phyloP scores from a whole-genome alignment of 2,113 vertebrate genomes.

The Cariama cristata region DNA sequence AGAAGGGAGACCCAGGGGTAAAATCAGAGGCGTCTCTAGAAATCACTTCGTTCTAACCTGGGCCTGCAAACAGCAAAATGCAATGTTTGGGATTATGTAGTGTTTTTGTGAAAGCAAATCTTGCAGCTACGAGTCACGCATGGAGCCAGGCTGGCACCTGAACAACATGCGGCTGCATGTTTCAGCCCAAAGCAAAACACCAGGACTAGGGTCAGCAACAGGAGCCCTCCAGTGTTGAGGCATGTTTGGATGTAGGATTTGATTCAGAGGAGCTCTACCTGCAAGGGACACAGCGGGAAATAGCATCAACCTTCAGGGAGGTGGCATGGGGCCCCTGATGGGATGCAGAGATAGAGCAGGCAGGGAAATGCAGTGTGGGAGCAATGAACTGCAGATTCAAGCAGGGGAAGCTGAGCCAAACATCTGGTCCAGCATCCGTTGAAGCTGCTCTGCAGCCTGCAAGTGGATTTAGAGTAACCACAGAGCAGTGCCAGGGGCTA shows the following conservation, averaged over 20 bases:
- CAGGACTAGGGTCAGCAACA: not conserved
- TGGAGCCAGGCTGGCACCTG: not conserved
- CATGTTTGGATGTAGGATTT: not conserved
- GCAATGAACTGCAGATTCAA: not conserved
- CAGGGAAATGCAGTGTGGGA: not conserved
- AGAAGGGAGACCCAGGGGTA: not conserved
- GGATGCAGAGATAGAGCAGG: not conserved
- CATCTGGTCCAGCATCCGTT: not conserved
- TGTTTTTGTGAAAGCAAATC: not conserved
- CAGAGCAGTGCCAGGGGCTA: not conserved
- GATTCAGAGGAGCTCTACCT: not conserved
- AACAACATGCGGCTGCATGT: accelerated
- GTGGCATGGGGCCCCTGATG: not conserved
- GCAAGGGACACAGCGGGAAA: not conserved
- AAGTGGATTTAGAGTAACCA: not conserved
- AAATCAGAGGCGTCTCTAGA: not conserved
- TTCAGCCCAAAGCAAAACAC: not conserved
- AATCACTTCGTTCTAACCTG: not conserved
- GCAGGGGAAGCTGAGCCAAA: not conserved
- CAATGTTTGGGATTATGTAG: not conserved
- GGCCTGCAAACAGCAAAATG: not conserved
- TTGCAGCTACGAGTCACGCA: too few relatives aligned
- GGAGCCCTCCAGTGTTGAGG: not conserved
- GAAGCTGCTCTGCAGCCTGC: not conserved
- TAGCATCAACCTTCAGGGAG: too few relatives aligned